Evolutionary conservation across 2,888 invertebrate genomes (phyloP).

Genomic region (Drosophila nr. fundita): DNA sequence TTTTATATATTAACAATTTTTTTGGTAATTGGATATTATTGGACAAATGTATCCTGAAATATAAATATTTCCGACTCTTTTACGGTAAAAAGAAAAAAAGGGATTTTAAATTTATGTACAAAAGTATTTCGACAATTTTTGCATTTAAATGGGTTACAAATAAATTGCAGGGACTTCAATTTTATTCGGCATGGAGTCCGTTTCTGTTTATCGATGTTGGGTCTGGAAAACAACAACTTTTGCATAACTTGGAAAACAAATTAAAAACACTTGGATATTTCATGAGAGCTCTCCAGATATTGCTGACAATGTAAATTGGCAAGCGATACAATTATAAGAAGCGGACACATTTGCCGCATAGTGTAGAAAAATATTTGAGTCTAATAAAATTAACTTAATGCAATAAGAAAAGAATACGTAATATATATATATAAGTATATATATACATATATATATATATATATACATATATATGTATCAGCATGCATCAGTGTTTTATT

Average conservation of each 20-base stretch:
- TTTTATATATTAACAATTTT: background rate
- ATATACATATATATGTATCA: conserved; percentile 14
- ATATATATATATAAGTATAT: background rate
- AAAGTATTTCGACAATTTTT: background rate
- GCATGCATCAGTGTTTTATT: conserved; percentile 8
- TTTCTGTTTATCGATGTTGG: conserved; percentile 10
- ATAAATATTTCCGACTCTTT: background rate
- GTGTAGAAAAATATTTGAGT: background rate
- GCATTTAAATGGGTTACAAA: conserved; percentile 6
- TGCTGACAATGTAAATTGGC: background rate
- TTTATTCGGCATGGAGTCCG: background rate
- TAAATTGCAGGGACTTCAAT: conserved; percentile 4
- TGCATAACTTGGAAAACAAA: background rate
- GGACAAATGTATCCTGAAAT: background rate
- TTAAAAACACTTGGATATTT: background rate
- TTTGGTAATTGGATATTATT: background rate
- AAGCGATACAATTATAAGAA: background rate
- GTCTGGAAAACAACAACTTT: background rate
- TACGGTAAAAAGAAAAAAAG: background rate
- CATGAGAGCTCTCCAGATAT: background rate
- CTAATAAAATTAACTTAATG: background rate
- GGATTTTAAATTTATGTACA: background rate
- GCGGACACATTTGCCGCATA: background rate
- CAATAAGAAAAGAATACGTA: background rate
- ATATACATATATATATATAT: conserved; percentile 21